These are phyloP conservation scores for Philereme vetulata DNA, from an alignment of 2,888 invertebrate genomes.

Conservation along the genomic window DNA sequence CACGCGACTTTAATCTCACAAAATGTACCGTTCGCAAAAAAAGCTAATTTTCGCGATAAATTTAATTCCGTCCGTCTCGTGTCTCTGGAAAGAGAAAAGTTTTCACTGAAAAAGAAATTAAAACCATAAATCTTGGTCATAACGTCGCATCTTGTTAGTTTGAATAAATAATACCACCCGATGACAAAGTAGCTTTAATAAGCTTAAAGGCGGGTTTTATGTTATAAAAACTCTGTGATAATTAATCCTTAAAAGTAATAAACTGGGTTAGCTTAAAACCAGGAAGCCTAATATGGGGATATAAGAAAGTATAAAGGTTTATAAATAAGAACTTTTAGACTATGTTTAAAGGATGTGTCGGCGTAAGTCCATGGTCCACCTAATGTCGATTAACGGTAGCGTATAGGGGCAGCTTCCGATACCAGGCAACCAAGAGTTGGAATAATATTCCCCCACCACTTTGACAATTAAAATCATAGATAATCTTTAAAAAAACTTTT, in stretches of 20 bases:
- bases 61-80: constrained; percentile 39
- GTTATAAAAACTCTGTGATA: constrained; percentile 20
- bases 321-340: no score
- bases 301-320: no score
- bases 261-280: no score
- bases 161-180: constrained; percentile 34
- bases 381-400: no score
- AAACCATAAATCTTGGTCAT: constrained; percentile 41
- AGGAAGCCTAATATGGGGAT: no score
- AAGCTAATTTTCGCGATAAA: constrained; percentile 43
- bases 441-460: no score
- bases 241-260: not conserved
- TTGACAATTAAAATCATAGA: no score
- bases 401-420: no score
- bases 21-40: constrained; percentile 31
- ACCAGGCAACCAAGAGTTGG: no score
- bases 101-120: constrained; percentile 44
- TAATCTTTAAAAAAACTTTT: no score
- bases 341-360: no score
- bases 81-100: constrained; percentile 33
- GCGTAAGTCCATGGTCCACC: no score
- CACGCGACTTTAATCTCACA: constrained; percentile 26
- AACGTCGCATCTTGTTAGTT: constrained; percentile 39
- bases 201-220: constrained; percentile 16
- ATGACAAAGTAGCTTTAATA: constrained; percentile 32